phyloP scores from a whole-genome alignment of 2,888 invertebrate species.

The Aphodius sticticus region DNA sequence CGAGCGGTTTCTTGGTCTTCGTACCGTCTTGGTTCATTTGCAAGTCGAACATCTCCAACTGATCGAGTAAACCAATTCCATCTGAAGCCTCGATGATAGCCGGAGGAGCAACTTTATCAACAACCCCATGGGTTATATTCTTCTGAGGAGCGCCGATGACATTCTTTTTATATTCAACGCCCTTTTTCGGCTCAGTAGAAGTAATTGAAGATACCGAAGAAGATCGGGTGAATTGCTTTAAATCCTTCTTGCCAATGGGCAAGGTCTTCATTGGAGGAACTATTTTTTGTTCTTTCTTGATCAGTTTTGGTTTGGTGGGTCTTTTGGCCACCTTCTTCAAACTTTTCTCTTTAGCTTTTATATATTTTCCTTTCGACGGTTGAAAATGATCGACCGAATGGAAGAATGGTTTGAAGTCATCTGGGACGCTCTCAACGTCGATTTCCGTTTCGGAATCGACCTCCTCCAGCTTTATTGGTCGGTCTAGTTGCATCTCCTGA shows the following conservation, averaged over 20 bases:
- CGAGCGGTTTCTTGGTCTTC: neutral
- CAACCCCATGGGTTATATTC: neutral
- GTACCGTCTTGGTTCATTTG: conserved; percentile 17
- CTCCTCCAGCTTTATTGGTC: neutral
- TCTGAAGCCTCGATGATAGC: neutral
- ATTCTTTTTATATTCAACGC: neutral
- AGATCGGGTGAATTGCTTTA: neutral
- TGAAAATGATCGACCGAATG: neutral
- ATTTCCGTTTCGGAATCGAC: neutral
- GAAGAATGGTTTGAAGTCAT: neutral
- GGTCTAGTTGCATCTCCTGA: neutral
- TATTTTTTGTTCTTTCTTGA: neutral
- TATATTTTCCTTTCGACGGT: neutral
- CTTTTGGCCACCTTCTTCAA: conserved; percentile 31
- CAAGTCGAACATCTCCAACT: conserved; percentile 7
- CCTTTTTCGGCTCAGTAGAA: too few relatives aligned
- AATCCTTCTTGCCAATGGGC: neutral
- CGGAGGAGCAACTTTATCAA: neutral
- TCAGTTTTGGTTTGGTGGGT: neutral
- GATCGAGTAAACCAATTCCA: neutral
- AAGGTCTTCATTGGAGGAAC: conserved; percentile 6
- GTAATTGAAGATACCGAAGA: too few relatives aligned
- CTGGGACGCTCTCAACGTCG: neutral
- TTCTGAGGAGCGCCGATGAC: neutral
- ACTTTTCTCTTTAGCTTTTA: neutral